Evolutionary conservation across 2,888 invertebrate genomes (phyloP), one percentile per base, ranked within the genome.

Genomic region (Cerceris ruficornis): DNA sequence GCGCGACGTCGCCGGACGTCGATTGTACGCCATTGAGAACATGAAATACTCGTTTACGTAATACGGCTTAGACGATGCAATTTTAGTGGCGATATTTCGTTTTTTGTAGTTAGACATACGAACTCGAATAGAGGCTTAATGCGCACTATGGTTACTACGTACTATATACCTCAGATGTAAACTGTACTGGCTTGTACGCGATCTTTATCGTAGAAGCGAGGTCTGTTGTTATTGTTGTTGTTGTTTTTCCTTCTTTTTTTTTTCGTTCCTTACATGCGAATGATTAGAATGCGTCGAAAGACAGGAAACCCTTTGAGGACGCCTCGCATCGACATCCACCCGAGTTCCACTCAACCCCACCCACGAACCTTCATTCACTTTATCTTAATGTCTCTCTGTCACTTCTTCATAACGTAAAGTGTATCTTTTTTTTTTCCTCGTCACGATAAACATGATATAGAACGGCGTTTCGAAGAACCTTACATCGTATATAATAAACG

Each of bases 351-450:
- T 83, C 41, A 71, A 76, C 71, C 78, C 69, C 69, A 61, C 82
- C 83, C 74, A 76, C 79, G 75, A 77, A 80, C 83, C 85, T 80
- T 81, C 85, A 81, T 84, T 87, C 88, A 86, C 85, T 73, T 80
- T 80, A 75, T 86, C 80, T 83, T 72, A 77, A 78, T 82, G 60
- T 86, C 82, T 80, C 75, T 77, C 70, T 84, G 61, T 81, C 84
- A 77, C 80, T 80, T 74, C 55, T 61, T 82, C 84, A 78, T 80
- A 67, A 70, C 65, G 68, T 64, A 65, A 80, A 69, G 28, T 28
- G 28, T 28, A 28, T 28, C 28, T 58, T 54, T 59, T 60, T 77
- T 80, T 75, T 60, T 58, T 65, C 58, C 75, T 50, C 28, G 6
- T 59, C 49, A 62, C 39, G 49, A 17, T n/a, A 61, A 62, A 50